Conservation (phyloP, 2,797 vertebrate genomes). For the Myripristis murdjan region DNA sequence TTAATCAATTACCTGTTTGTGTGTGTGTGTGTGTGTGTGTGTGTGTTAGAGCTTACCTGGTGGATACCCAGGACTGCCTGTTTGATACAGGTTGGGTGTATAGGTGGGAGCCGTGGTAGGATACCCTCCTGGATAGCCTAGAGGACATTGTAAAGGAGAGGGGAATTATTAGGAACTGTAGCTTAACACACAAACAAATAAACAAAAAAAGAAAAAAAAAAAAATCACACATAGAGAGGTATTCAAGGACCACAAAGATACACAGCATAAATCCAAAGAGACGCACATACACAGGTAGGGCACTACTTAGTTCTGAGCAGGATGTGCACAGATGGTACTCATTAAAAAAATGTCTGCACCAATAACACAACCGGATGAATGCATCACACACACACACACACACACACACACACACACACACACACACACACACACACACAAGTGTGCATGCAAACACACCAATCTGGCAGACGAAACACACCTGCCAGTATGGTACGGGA, state of each 20-base stretch:
- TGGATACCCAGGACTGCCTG: constrained; percentile 96
- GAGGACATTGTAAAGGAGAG: constrained; percentile 27
- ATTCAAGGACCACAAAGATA: not conserved
- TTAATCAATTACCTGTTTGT: constrained; percentile 1
- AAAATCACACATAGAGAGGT: not conserved
- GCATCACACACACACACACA: constrained; percentile 59
- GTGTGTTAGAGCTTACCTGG: constrained; percentile 88
- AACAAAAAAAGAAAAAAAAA: no score
- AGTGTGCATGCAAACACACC: constrained; percentile 16
- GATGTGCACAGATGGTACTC: constrained; percentile 81
- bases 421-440: constrained; percentile 4
- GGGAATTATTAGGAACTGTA: constrained; percentile 34
- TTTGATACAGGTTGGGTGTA: constrained; percentile 96
- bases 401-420: constrained; percentile 46
- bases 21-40: constrained; percentile 10
- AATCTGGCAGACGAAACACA: constrained; percentile 63
- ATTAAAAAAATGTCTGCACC: constrained; percentile 80
- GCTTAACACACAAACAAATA: constrained; percentile 2
- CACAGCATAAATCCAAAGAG: constrained; percentile 10
- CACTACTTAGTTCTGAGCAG: constrained; percentile 59
- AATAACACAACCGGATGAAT: constrained; percentile 76
- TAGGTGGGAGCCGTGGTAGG: constrained; percentile 94
- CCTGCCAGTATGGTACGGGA: constrained; percentile 71
- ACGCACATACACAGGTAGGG: constrained; percentile 18
- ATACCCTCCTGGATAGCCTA: constrained; percentile 97